Base-by-base conservation (phyloP, 1,140 invertebrate species). In the Bicyclus anynana region DNA sequence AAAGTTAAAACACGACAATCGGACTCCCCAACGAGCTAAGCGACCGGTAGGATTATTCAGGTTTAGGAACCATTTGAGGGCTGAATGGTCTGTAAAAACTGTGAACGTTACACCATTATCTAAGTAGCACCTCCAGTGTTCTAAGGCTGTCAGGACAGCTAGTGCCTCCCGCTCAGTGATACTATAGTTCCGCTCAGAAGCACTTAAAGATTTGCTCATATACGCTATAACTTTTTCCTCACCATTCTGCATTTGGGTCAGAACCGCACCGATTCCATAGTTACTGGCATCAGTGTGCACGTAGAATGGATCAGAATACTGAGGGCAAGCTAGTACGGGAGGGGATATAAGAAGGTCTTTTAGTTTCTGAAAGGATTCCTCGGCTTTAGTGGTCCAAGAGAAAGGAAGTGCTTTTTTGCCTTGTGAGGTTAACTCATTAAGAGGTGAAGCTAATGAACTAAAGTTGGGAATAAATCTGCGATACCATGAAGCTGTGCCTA, bases 1-100 rank as follows among this genome's bases (percentile, higher is more conserved):
- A 49, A 82, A 77, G 13, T 78, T 63, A 59, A 67, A 80, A 1
- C 55, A 13, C 5, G 72, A 70, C 0, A 72, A 49, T 7, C 71
- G 62, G 9, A 77, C 54, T 16, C 64, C 69, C 74, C 72, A 80
- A 6, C 73, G 40, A 9, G 73, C 71, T n/a, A n/a, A n/a, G n/a
- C n/a, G n/a, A n/a, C n/a, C n/a, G n/a, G n/a, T n/a, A n/a, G n/a
- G n/a, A n/a, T 70, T 79, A 59, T 80, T 85, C 2, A 89, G 64
- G 2, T 72, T 72, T 0, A 72, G 14, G 26, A 73, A 73, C 67
- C 69, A 76, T 51, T 76, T 70, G 5, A 76, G 53, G 0, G 73
- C 59, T 16, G 21, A 33, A 20, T 70, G 68, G 18, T 71, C 68
- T 5, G 72, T 69, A 49, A 55, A 71, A 6, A 72, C 67, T 1